Percentiles rank a stretch among this genome's conserved stretches.
Evolutionary conservation across 2,113 vertebrate species (phyloP).

Genomic region (Salvelinus sp.): DNA sequence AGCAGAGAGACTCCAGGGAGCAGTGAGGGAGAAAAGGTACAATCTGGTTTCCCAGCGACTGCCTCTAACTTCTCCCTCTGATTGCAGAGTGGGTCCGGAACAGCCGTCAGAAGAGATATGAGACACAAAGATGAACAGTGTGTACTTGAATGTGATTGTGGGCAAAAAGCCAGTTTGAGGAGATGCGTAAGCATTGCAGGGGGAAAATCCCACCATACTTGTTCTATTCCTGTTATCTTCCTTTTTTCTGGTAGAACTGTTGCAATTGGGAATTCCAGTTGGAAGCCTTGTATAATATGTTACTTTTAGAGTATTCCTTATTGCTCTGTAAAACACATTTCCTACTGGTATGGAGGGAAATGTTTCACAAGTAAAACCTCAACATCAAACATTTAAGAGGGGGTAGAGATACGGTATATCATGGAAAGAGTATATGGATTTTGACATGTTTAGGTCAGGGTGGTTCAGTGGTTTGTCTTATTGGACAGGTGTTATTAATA

Average conservation of each 20-base stretch:
- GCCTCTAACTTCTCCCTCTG: slow-evolving; percentile 19
- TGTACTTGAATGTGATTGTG: slow-evolving; percentile 4
- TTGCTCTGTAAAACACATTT: background rate
- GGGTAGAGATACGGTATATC: background rate
- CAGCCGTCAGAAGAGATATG: slow-evolving; percentile 24
- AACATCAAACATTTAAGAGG: background rate
- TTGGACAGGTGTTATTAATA: background rate
- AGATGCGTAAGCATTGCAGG: background rate
- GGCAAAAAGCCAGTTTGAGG: slow-evolving; percentile 2
- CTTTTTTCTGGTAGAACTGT: background rate
- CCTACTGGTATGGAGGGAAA: background rate
- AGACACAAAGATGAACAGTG: slow-evolving; percentile 27
- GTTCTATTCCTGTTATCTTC: background rate
- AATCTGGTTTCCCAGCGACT: slow-evolving; percentile 25
- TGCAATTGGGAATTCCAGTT: background rate
- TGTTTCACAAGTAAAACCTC: background rate
- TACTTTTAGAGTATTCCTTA: background rate
- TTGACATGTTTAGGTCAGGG: too few species aligned
- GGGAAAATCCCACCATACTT: background rate
- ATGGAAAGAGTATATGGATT: background rate
- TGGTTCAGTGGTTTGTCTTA: background rate
- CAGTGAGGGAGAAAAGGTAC: slow-evolving; percentile 9
- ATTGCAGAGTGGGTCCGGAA: slow-evolving; percentile 8
- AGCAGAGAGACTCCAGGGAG: slow-evolving; percentile 27
- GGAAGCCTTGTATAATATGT: background rate